These are phyloP conservation scores for Cephus cinctus DNA, from an alignment of 1,140 invertebrate species.

Conservation along the genomic window DNA sequence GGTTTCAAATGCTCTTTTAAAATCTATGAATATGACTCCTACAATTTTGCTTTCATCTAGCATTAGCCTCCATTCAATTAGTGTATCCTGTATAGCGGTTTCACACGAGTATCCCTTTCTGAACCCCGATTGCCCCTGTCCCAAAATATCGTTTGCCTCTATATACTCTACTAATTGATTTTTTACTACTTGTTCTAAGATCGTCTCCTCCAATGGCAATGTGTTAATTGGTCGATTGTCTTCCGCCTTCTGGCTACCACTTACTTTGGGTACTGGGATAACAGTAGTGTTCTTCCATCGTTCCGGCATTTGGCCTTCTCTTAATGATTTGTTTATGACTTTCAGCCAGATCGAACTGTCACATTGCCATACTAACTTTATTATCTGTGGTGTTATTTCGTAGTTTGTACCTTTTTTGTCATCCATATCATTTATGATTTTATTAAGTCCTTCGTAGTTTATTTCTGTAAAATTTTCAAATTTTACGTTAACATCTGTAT, in stretches of 20 bases:
- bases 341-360: not conserved
- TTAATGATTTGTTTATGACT: not conserved
- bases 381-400: not conserved
- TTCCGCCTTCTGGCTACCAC: not conserved
- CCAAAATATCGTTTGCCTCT: not conserved
- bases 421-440: not conserved
- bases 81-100: not conserved
- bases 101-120: not conserved
- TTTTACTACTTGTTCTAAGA: slow-evolving; percentile 6
- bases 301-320: not conserved
- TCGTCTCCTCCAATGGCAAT: not conserved
- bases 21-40: slow-evolving; percentile 6
- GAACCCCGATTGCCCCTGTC: too few relatives aligned
- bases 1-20: slow-evolving; percentile 14
- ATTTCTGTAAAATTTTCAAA: not conserved
- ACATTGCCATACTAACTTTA: not conserved
- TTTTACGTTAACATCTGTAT: too few relatives aligned
- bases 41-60: not conserved
- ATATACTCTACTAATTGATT: not conserved
- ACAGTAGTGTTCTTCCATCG: not conserved
- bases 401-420: not conserved
- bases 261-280: not conserved
- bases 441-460: not conserved
- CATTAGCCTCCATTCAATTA: not conserved
- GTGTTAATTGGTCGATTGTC: slow-evolving; percentile 1